Evolutionary conservation across 2,888 invertebrate species (phyloP).

Genomic region (Euzetes globulus): DNA sequence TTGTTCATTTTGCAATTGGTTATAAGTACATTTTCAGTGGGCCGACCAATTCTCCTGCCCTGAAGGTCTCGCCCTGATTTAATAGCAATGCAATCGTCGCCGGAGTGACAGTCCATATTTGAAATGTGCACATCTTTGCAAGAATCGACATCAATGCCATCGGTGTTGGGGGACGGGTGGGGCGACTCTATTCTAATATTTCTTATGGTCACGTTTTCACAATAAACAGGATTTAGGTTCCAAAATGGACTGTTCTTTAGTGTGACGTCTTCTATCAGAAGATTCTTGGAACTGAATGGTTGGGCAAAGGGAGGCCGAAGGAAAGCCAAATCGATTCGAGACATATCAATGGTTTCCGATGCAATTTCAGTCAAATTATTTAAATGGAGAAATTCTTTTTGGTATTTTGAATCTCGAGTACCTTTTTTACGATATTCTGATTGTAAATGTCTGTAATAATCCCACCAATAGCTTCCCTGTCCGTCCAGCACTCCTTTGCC

Average conservation of each 20-base stretch:
- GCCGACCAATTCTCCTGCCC: neutral
- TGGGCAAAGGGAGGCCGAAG: neutral
- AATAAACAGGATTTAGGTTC: neutral
- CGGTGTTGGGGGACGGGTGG: neutral
- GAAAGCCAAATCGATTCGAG: neutral
- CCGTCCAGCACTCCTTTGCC: slow-evolving; percentile 7
- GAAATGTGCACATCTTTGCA: slow-evolving; percentile 2
- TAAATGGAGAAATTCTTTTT: neutral
- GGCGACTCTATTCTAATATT: neutral
- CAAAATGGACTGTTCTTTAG: slow-evolving; percentile 5
- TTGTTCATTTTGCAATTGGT: neutral
- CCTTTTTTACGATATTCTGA: neutral
- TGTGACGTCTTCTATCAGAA: neutral
- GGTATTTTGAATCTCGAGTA: neutral
- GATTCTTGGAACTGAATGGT: neutral
- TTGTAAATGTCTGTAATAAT: neutral
- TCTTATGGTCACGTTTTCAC: neutral
- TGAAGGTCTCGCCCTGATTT: slow-evolving; percentile 12
- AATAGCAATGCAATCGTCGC: slow-evolving; percentile 24
- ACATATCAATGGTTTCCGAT: neutral
- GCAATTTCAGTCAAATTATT: neutral
- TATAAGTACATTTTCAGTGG: slow-evolving; percentile 16
- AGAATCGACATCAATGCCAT: slow-evolving; percentile 21
- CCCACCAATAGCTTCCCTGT: neutral
- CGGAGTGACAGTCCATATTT: neutral